Percentiles rank a stretch among this genome's conserved stretches.
These are phyloP conservation scores for Perdita meconis DNA, from an alignment of 2,888 invertebrate species.

Conservation along the genomic window DNA sequence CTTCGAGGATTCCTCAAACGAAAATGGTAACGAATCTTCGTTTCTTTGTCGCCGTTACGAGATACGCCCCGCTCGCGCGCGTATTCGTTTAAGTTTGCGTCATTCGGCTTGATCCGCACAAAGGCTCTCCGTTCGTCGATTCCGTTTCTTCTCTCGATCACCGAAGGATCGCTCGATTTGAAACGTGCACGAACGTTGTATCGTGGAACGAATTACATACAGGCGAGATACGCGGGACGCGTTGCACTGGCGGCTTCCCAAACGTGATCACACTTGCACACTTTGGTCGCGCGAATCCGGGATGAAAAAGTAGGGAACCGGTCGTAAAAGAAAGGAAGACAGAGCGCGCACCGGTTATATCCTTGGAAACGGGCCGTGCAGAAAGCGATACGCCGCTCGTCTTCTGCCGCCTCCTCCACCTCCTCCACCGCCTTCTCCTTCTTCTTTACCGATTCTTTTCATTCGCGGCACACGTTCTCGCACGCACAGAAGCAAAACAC, in stretches of 20 bases:
- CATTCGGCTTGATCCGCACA: not conserved
- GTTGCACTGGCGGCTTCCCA: conserved; percentile 41
- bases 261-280: conserved; percentile 48
- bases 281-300: conserved; percentile 22
- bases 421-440: conserved; percentile 51
- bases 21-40: conserved; percentile 24
- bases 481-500: conserved; percentile 44
- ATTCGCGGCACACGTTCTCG: conserved; percentile 55
- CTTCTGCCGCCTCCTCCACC: conserved; percentile 46
- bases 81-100: conserved; percentile 1
- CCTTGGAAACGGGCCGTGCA: conserved; percentile 54
- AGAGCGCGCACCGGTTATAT: conserved; percentile 52
- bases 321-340: conserved; percentile 48
- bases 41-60: conserved; percentile 6
- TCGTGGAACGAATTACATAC: conserved; percentile 30
- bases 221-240: too few relatives aligned
- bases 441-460: conserved; percentile 57
- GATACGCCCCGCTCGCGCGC: not conserved
- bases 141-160: not conserved
- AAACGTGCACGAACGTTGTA: conserved; percentile 3
- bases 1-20: conserved; percentile 12
- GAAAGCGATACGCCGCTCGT: conserved; percentile 52
- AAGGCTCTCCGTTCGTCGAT: conserved; percentile 1
- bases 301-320: conserved; percentile 32
- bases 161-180: conserved; percentile 6